Evolutionary conservation across 2,113 vertebrate species (phyloP), one percentile per base, ranked within the genome.

Genomic region (Maccullochella peelii): DNA sequence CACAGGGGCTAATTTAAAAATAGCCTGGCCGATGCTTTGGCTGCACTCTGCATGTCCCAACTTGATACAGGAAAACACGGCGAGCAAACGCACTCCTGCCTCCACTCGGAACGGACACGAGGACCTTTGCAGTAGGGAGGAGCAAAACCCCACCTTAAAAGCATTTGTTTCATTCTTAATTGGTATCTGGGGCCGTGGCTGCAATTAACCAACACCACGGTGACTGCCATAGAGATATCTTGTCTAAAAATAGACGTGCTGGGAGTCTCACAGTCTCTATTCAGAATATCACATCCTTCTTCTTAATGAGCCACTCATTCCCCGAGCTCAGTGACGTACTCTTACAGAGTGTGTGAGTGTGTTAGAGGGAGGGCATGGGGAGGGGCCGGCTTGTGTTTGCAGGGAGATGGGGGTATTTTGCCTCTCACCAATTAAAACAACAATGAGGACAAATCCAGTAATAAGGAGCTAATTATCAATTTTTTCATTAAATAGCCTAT

Each of bases 231-330:
- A 94, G 95, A 95, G 95, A 95, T 95, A 95, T 91, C 82, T 83
- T 1, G 1, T 86, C 95, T 96, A 96, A 95, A 95, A 95, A 96
- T 96, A 96, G 94, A 92, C 30, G 90, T 89, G 92, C 93, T 94
- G 93, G 95, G 94, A 96, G 93, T 95, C 95, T 95, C 95, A 94
- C 92, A 94, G 94, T 95, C 95, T 95, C 94, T 93, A 94, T 95
- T 96, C 94, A 96, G 94, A 96, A 96, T 95, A 95, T 96, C 93
- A 94, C 95, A 95, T 95, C 94, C 94, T 95, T 94, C 94, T 94
- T 91, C 92, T 95, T 96, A 96, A 96, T 96, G 95, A 96, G 95
- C 91, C 88, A 91, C 93, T 88, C 89, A 93, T 91, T 94, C 94
- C 94, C 94, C 44, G 65, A 92, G 95, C 94, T 94, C 94, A 44